Percentiles rank a stretch among this genome's conserved stretches.
These are phyloP conservation scores for Pteromalus puparum DNA, from an alignment of 1,140 invertebrate genomes.

Conservation along the genomic window DNA sequence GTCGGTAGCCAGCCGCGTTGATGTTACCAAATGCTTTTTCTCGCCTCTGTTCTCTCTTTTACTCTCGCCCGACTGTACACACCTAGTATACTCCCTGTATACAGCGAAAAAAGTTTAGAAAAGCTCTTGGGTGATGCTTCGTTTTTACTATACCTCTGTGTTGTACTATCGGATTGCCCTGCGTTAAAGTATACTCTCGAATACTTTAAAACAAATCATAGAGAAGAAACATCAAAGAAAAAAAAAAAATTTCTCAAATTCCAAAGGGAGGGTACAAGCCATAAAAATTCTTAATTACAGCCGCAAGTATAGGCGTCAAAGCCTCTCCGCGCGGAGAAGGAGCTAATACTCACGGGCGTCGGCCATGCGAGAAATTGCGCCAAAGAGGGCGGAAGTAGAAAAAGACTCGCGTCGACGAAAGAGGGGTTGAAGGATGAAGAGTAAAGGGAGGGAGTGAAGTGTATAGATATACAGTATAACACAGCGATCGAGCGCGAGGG, in stretches of 20 bases:
- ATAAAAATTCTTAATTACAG: conserved; percentile 31
- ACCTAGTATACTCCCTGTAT: conserved; percentile 45
- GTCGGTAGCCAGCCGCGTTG: conserved; percentile 50
- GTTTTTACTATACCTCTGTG: no score
- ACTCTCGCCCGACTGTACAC: neutral
- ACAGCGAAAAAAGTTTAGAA: conserved; percentile 51
- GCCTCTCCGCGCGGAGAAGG: conserved; percentile 12
- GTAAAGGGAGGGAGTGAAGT: neutral
- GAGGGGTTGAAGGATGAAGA: neutral
- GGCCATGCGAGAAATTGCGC: conserved; percentile 40
- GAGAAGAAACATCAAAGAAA: neutral
- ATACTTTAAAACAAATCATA: neutral
- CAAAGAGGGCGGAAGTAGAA: conserved; percentile 46
- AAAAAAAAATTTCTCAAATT: neutral
- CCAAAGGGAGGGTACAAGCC: conserved; percentile 1
- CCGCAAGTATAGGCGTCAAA: conserved; percentile 26
- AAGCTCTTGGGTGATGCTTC: neutral
- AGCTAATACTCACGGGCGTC: neutral
- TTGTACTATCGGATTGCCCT: no score
- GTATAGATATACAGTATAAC: neutral
- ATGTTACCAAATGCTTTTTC: conserved; percentile 59
- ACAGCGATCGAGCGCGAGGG: neutral
- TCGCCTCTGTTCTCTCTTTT: neutral
- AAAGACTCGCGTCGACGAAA: conserved; percentile 32
- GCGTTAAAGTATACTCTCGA: no score